These are phyloP conservation scores for Isurus oxyrinchus DNA, from an alignment of 2,113 vertebrate genomes.

Conservation along the genomic window DNA sequence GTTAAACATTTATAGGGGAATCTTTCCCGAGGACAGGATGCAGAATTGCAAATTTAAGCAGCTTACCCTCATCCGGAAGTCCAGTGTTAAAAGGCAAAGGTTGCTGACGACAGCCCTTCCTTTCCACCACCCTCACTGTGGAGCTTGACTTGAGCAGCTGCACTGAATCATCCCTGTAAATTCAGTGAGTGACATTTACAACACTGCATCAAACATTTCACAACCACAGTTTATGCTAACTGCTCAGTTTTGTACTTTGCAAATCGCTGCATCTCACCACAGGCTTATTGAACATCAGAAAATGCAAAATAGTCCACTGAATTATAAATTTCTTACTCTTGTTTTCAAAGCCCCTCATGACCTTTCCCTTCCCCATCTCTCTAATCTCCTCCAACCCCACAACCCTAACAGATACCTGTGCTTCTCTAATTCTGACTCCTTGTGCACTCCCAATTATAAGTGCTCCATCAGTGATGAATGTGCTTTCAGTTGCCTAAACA, in stretches of 20 bases:
- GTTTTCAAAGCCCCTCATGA: not conserved
- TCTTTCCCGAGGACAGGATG: not conserved
- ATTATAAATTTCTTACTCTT: not conserved
- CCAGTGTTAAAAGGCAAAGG: not conserved
- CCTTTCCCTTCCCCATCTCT: not conserved
- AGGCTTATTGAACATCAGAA: not conserved
- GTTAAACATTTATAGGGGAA: not conserved
- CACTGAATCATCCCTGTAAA: too few relatives aligned
- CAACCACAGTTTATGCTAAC: not conserved
- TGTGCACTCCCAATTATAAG: not conserved
- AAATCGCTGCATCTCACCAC: not conserved
- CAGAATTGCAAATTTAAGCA: not conserved
- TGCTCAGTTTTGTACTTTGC: not conserved
- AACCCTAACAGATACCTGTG: too few relatives aligned
- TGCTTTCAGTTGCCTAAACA: not conserved
- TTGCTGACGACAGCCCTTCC: not conserved
- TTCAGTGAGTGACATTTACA: not conserved
- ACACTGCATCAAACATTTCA: not conserved
- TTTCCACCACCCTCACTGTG: not conserved
- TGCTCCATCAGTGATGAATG: not conserved
- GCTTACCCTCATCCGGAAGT: not conserved
- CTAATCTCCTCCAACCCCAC: too few relatives aligned
- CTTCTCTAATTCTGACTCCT: not conserved
- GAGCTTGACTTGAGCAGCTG: too few relatives aligned
- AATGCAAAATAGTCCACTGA: not conserved